Evolutionary conservation across 2,888 invertebrate species (phyloP).

Genomic region (Dolomedes plantarius): DNA sequence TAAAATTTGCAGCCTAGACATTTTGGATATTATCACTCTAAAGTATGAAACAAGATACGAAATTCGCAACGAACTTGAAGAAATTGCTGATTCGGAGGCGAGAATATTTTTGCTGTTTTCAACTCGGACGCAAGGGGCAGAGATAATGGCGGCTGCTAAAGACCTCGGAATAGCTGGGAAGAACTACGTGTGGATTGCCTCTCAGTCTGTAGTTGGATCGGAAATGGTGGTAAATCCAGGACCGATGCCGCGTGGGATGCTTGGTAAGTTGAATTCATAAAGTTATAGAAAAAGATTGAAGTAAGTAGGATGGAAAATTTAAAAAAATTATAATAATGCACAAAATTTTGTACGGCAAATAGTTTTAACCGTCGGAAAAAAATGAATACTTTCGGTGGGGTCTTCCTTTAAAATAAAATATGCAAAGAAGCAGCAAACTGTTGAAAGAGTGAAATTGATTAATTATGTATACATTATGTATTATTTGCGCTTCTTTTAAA

Average conservation of each 20-base stretch:
- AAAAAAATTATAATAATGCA: too few relatives aligned
- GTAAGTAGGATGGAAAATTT: not conserved
- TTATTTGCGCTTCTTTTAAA: too few relatives aligned
- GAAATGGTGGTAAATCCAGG: slow-evolving; percentile 84
- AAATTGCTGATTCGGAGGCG: slow-evolving; percentile 91
- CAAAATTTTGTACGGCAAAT: too few relatives aligned
- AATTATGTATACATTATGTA: too few relatives aligned
- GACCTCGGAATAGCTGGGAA: slow-evolving; percentile 86
- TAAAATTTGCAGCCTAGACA: slow-evolving; percentile 86
- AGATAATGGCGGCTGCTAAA: slow-evolving; percentile 86
- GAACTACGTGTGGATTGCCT: slow-evolving; percentile 97
- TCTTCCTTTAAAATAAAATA: too few relatives aligned
- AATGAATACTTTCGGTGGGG: too few relatives aligned
- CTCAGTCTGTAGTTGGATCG: slow-evolving; percentile 88
- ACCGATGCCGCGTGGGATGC: slow-evolving; percentile 93
- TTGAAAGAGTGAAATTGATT: too few relatives aligned
- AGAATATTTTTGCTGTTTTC: slow-evolving; percentile 94
- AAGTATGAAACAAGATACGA: slow-evolving; percentile 77
- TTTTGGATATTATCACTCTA: slow-evolving; percentile 83
- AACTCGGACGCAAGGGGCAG: slow-evolving; percentile 89
- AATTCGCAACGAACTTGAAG: slow-evolving; percentile 84
- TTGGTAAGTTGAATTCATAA: slow-evolving; percentile 85
- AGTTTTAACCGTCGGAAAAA: too few relatives aligned
- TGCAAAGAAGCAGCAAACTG: too few relatives aligned
- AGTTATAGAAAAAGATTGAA: not conserved